Conservation (phyloP, 2,113 vertebrate species). For the Spermophilus dauricus region DNA sequence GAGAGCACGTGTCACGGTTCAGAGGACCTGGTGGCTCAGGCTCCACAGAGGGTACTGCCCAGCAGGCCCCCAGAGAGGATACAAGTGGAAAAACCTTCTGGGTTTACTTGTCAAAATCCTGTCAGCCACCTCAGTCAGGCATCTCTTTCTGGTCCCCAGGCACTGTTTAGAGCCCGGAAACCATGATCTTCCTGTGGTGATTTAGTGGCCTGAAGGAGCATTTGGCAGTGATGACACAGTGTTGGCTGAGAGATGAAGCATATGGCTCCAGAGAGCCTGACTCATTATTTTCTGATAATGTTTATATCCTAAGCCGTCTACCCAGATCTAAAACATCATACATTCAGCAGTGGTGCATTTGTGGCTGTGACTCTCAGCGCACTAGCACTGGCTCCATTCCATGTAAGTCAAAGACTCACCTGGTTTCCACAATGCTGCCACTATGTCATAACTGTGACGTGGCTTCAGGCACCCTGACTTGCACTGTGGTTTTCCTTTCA, state of each 20-base stretch:
- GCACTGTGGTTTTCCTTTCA: background rate
- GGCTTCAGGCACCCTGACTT: background rate
- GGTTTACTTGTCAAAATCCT: background rate
- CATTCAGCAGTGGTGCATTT: background rate
- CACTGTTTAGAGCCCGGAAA: background rate
- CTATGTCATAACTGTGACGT: fast-evolving
- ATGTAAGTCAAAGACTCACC: background rate
- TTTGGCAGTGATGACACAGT: background rate
- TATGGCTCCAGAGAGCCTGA: background rate
- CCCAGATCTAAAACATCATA: background rate
- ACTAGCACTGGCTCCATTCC: background rate
- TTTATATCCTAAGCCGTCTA: background rate
- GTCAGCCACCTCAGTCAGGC: too few species aligned
- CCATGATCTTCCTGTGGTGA: background rate
- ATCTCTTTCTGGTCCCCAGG: background rate
- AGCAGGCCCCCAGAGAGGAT: too few species aligned
- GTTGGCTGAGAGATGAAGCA: constrained; percentile 26
- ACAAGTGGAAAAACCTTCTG: background rate
- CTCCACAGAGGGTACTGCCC: background rate
- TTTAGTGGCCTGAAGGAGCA: background rate
- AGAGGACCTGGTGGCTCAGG: background rate
- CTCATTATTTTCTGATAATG: constrained; percentile 47
- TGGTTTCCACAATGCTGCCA: background rate
- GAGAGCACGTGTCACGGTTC: background rate
- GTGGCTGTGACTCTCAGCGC: too few species aligned